A percentile compares a stretch with the other conserved stretches of the same genome.
These are phyloP conservation scores for Lepidothrix coronata DNA, from an alignment of 2,113 vertebrate species.

Conservation along the genomic window DNA sequence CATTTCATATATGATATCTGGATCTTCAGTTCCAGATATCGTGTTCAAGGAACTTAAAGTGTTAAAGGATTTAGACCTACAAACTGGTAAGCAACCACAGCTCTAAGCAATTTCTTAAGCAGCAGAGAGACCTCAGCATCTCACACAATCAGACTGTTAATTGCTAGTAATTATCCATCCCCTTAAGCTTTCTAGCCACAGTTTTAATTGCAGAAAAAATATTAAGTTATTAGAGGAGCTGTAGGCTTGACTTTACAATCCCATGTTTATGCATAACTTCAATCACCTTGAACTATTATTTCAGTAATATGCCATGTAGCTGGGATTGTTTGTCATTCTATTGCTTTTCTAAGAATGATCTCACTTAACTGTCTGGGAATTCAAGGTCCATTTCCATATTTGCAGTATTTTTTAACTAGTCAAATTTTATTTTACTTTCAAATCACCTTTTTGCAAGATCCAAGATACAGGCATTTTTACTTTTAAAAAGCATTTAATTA, in stretches of 20 bases:
- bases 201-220: constrained; percentile 40
- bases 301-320: not conserved
- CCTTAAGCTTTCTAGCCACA: constrained; percentile 5
- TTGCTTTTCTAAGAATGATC: not conserved
- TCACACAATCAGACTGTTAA: constrained; percentile 14
- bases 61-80: not conserved
- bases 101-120: not conserved
- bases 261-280: not conserved
- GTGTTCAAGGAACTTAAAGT: too few relatives aligned
- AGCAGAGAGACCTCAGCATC: not conserved
- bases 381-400: not conserved
- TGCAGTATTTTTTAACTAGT: not conserved
- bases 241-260: not conserved
- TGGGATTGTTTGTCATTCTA: not conserved
- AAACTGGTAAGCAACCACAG: not conserved
- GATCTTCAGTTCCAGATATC: not conserved
- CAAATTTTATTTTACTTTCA: not conserved
- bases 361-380: not conserved
- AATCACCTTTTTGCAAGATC: not conserved
- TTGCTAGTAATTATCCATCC: constrained; percentile 17
- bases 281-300: not conserved
- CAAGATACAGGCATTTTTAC: not conserved
- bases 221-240: not conserved
- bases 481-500: not conserved
- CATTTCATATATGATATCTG: not conserved